phyloP scores from a whole-genome alignment of 2,113 vertebrate species.

The Salvator merianae region DNA sequence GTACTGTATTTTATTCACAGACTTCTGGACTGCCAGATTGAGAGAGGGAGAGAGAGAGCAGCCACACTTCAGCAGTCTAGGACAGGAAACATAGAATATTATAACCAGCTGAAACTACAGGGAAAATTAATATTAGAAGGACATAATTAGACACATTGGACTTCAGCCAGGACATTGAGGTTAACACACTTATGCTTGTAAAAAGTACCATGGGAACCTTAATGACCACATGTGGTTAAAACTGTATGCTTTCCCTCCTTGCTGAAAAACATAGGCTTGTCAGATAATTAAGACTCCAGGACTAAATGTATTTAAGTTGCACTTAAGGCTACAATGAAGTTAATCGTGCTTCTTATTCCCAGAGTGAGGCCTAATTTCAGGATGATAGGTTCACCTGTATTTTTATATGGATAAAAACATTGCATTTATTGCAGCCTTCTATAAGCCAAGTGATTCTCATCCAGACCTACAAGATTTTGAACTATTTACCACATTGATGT shows the following conservation, averaged over 20 bases:
- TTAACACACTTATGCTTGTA: conserved; percentile 12
- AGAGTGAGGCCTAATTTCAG: neutral
- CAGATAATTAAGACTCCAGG: neutral
- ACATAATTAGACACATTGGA: conserved; percentile 26
- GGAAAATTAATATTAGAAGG: conserved; percentile 21
- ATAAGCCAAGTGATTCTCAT: neutral
- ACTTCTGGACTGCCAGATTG: neutral
- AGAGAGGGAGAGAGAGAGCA: neutral
- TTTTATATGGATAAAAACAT: neutral
- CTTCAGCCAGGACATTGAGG: conserved; percentile 36
- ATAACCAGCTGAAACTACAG: conserved; percentile 43
- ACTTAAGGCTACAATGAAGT: neutral
- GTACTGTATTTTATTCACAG: neutral
- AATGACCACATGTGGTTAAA: conserved; percentile 13
- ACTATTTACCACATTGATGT: neutral
- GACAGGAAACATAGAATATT: conserved; percentile 33
- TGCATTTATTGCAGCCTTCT: neutral
- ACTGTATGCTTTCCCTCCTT: neutral
- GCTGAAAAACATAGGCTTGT: conserved; percentile 8
- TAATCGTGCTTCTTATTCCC: neutral
- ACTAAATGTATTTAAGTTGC: neutral
- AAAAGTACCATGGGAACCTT: conserved; percentile 28
- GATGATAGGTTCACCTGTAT: neutral
- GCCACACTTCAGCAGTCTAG: conserved; percentile 19
- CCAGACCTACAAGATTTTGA: neutral